These are phyloP conservation scores for Copsychus sechellarum DNA, from an alignment of 2,113 vertebrate species.

Conservation along the genomic window DNA sequence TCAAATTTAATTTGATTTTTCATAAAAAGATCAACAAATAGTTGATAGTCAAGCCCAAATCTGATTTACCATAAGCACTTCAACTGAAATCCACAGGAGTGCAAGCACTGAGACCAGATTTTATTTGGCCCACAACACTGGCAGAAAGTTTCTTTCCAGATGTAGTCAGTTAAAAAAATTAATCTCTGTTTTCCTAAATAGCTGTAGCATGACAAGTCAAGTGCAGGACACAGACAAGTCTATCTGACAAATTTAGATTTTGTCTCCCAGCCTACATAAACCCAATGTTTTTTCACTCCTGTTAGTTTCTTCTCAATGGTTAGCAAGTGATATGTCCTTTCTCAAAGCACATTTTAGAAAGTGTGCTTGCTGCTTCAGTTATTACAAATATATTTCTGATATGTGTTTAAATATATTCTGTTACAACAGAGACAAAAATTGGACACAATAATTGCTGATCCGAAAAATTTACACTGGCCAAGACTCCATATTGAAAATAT, in stretches of 20 bases:
- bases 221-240: background rate
- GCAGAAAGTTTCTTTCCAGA: background rate
- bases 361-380: background rate
- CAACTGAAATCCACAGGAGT: background rate
- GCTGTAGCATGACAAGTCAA: background rate
- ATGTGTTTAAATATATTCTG: background rate
- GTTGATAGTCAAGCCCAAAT: background rate
- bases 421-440: background rate
- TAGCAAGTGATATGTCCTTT: background rate
- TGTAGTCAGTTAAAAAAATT: background rate
- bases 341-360: background rate
- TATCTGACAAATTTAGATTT: background rate
- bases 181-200: background rate
- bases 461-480: background rate
- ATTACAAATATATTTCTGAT: background rate
- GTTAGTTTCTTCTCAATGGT: background rate
- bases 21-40: background rate
- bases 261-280: background rate
- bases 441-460: background rate
- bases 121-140: background rate
- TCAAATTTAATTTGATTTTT: background rate
- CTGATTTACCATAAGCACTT: background rate
- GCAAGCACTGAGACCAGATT: background rate
- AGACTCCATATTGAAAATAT: background rate
- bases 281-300: background rate